These are phyloP conservation scores for Dascillus cervinus DNA, from an alignment of 2,888 invertebrate genomes.

Conservation along the genomic window DNA sequence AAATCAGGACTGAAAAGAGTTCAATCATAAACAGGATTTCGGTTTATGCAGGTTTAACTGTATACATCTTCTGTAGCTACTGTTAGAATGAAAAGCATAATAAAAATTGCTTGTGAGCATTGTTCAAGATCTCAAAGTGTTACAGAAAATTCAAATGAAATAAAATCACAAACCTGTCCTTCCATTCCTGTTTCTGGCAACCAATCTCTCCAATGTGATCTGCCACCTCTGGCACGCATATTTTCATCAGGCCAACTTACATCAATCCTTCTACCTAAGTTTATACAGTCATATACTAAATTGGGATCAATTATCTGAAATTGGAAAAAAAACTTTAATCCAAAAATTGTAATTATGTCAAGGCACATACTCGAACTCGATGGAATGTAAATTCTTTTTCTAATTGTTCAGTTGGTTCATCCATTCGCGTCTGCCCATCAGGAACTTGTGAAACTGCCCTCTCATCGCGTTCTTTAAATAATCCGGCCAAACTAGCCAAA, in stretches of 20 bases:
- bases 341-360: background rate
- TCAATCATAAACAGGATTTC: no score
- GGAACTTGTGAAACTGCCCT: conserved; percentile 34
- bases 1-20: no score
- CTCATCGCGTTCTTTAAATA: conserved; percentile 50
- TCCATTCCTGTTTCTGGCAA: conserved; percentile 87
- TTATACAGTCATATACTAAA: conserved; percentile 84
- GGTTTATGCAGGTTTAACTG: no score
- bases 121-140: no score
- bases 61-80: no score
- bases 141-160: conserved; percentile 1
- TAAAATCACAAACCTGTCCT: conserved; percentile 56
- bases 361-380: conserved; percentile 40
- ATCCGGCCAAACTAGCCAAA: conserved; percentile 74
- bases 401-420: conserved; percentile 31
- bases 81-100: no score
- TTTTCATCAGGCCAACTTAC: conserved; percentile 93
- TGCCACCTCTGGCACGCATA: conserved; percentile 79
- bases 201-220: conserved; percentile 87
- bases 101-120: no score
- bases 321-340: background rate
- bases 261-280: conserved; percentile 81
- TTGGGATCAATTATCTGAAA: conserved; percentile 54
- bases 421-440: conserved; percentile 30
- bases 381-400: conserved; percentile 47